A percentile compares a stretch with the other conserved stretches of the same genome.
phyloP scores from a whole-genome alignment of 1,140 invertebrate genomes.

The Pseudomyrmex dendroicus region DNA sequence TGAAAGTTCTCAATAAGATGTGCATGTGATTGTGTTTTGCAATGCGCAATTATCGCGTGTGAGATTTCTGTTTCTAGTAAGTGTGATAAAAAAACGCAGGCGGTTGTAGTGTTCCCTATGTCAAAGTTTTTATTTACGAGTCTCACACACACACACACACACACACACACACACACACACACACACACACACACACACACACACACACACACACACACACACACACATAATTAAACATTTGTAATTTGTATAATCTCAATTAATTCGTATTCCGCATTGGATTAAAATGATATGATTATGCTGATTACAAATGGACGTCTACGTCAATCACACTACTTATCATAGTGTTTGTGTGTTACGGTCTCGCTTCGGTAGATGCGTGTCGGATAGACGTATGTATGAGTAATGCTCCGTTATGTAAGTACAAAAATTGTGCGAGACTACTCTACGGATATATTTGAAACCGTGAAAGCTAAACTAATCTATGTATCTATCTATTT shows the following conservation, averaged over 20 bases:
- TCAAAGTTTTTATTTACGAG: background rate
- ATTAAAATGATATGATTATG: background rate
- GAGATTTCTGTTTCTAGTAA: too few relatives aligned
- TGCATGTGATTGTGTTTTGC: too few relatives aligned
- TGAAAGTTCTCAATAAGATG: too few relatives aligned
- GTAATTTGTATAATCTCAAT: constrained; percentile 4
- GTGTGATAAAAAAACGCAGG: background rate
- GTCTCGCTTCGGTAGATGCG: background rate
- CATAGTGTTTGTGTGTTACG: background rate
- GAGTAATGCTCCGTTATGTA: background rate
- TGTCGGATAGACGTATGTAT: background rate
- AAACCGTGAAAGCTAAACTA: background rate
- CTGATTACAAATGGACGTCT: constrained; percentile 9
- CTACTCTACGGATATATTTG: too few relatives aligned
- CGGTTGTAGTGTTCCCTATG: background rate
- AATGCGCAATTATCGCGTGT: too few relatives aligned
- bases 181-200: too few relatives aligned
- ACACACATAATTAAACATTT: background rate
- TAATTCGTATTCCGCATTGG: constrained; percentile 7
- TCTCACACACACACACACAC: too few relatives aligned
- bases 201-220: too few relatives aligned
- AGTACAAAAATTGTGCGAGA: background rate
- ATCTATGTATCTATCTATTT: background rate
- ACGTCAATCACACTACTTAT: constrained; percentile 1
- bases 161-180: too few relatives aligned